Conservation (phyloP, 2,113 vertebrate species). For the Pelmatolapia mariae region DNA sequence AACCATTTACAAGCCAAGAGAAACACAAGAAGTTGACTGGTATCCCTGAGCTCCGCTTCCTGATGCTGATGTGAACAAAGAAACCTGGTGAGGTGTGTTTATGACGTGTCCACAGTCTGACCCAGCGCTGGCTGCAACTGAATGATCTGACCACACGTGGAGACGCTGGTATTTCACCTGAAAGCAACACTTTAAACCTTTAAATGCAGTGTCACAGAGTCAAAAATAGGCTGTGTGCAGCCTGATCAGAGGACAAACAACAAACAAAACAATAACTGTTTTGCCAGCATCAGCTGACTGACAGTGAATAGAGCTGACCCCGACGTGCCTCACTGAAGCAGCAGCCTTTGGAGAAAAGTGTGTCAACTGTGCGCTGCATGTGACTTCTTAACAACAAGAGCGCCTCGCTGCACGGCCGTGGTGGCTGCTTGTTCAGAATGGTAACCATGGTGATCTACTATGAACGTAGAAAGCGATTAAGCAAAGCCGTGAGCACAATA, state of each 20-base stretch:
- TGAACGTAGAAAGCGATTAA: constrained; percentile 39
- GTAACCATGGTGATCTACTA: constrained; percentile 49
- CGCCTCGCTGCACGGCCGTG: not conserved
- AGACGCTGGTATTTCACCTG: not conserved
- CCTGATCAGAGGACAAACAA: not conserved
- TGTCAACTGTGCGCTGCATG: constrained; percentile 23
- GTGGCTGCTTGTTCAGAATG: not conserved
- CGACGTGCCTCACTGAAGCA: not conserved
- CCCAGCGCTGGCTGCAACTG: not conserved
- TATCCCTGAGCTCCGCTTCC: not conserved
- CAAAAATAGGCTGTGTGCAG: not conserved
- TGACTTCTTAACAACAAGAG: constrained; percentile 37
- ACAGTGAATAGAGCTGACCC: not conserved
- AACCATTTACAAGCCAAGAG: not conserved
- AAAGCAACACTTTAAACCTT: not conserved
- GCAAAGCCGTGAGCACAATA: constrained; percentile 39
- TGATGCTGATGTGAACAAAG: not conserved
- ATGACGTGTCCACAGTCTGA: not conserved
- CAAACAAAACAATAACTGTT: constrained; percentile 58
- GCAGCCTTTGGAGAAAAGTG: constrained; percentile 25
- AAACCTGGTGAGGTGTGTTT: not conserved
- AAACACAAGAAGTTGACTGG: not conserved
- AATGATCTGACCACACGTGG: not conserved
- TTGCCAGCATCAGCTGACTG: constrained; percentile 56
- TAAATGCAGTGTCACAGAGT: constrained; percentile 9